Evolutionary conservation across 2,797 vertebrate species (phyloP).

Genomic region (Pampus argenteus): DNA sequence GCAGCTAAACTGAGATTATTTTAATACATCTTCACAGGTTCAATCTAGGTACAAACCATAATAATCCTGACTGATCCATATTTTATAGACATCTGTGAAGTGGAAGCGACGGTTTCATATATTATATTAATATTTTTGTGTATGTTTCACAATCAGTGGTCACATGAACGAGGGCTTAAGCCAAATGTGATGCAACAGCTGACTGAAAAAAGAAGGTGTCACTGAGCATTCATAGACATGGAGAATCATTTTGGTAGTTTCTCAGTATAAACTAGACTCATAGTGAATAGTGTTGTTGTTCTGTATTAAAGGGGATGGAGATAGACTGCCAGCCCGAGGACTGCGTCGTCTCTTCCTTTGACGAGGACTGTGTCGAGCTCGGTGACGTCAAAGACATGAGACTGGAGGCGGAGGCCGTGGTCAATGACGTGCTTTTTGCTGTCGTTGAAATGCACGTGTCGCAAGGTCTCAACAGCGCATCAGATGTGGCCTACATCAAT

Average conservation of each 20-base stretch:
- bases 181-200: slow-evolving; percentile 9
- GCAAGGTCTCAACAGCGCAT: slow-evolving; percentile 87
- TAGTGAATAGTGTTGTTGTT: slow-evolving; percentile 3
- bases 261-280: neutral
- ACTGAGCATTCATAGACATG: neutral
- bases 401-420: slow-evolving; percentile 94
- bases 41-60: neutral
- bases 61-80: neutral
- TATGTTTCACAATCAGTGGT: slow-evolving; percentile 2
- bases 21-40: neutral
- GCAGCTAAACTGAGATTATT: neutral
- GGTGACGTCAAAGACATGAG: slow-evolving; percentile 96
- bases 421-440: slow-evolving; percentile 95
- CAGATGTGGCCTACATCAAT: slow-evolving; percentile 94
- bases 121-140: neutral
- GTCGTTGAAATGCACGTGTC: slow-evolving; percentile 95
- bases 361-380: slow-evolving; percentile 86
- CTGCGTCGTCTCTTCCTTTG: slow-evolving; percentile 81
- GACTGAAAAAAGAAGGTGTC: too few relatives aligned
- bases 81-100: neutral
- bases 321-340: slow-evolving; percentile 90
- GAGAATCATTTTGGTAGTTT: slow-evolving; percentile 1
- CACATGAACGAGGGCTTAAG: neutral
- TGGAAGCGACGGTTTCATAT: neutral
- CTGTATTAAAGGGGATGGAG: slow-evolving; percentile 86